phyloP scores from a whole-genome alignment of 2,113 vertebrate species.

The Chelonoidis abingdonii region DNA sequence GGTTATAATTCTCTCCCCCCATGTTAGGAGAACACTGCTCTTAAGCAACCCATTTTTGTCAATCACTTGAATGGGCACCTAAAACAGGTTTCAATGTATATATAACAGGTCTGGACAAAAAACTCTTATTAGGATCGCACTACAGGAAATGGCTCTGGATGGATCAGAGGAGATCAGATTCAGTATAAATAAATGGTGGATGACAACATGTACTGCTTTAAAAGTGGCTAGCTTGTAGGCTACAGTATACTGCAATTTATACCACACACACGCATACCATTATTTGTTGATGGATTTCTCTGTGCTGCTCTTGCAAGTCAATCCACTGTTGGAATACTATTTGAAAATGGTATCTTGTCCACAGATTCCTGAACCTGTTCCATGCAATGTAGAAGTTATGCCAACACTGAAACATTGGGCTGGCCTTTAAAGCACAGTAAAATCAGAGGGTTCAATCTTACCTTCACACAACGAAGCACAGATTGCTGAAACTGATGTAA shows the following conservation, averaged over 20 bases:
- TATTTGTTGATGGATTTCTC: too few relatives aligned
- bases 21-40: background rate
- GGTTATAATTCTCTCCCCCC: background rate
- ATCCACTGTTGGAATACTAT: fast-evolving
- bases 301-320: background rate
- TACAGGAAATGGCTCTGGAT: background rate
- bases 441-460: background rate
- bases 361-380: background rate
- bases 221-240: background rate
- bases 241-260: background rate
- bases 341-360: fast-evolving
- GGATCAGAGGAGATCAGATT: background rate
- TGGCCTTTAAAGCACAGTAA: background rate
- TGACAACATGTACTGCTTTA: background rate
- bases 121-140: background rate
- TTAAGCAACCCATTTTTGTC: background rate
- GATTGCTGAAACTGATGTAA: background rate
- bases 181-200: constrained; percentile 1
- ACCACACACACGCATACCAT: too few relatives aligned
- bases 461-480: background rate
- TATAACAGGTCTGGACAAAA: background rate
- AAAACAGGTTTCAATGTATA: background rate
- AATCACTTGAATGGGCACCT: background rate
- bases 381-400: background rate
- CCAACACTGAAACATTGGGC: background rate